phyloP scores from a whole-genome alignment of 2,888 invertebrate species.

The Julus scandinavius region DNA sequence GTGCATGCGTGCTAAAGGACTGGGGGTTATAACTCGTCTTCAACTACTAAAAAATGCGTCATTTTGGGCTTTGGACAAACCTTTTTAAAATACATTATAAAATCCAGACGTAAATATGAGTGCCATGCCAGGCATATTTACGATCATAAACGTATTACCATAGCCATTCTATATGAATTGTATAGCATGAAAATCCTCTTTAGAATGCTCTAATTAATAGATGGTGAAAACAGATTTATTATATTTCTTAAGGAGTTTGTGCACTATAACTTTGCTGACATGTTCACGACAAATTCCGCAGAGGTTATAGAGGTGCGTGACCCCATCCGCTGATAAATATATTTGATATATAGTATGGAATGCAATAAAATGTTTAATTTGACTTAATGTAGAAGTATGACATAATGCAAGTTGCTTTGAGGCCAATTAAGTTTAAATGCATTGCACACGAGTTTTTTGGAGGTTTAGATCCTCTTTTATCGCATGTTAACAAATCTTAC shows the following conservation, averaged over 20 bases:
- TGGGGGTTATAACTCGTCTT: slow-evolving; percentile 19
- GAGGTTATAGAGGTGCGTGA: background rate
- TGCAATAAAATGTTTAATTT: background rate
- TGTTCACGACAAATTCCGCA: background rate
- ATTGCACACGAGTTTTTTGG: too few relatives aligned
- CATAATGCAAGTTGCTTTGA: too few relatives aligned
- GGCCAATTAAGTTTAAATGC: too few relatives aligned
- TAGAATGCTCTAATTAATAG: background rate
- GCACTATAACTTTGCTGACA: background rate
- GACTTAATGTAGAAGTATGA: too few relatives aligned
- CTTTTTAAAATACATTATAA: slow-evolving; percentile 7
- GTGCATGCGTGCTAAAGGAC: background rate
- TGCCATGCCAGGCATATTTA: background rate
- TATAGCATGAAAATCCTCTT: background rate
- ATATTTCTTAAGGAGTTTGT: background rate
- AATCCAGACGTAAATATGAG: background rate
- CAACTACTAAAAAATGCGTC: slow-evolving; percentile 4
- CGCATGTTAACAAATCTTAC: too few relatives aligned
- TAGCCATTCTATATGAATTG: background rate
- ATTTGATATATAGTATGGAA: background rate
- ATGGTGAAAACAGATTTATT: slow-evolving; percentile 6
- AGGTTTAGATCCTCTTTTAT: too few relatives aligned
- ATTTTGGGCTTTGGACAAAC: slow-evolving; percentile 27
- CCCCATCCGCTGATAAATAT: background rate
- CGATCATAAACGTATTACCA: background rate